A percentile compares a stretch with the other conserved stretches of the same genome.
Conservation (phyloP, 2,888 invertebrate species). For the Drosophila stalkeri region DNA sequence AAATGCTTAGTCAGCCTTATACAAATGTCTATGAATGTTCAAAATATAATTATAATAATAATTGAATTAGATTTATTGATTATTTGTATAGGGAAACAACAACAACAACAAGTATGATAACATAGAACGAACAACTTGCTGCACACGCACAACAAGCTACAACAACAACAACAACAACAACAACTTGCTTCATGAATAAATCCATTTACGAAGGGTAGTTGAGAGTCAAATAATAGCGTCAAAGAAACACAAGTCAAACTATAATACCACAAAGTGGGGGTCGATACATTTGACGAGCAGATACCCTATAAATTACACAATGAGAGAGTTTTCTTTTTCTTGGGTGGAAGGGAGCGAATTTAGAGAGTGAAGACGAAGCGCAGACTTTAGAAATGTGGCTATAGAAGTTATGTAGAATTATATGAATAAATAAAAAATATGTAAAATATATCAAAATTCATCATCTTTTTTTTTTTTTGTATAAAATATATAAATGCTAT, state of each 20-base stretch:
- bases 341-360: too few relatives aligned
- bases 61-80: constrained; percentile 82
- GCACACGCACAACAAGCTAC: constrained; percentile 47
- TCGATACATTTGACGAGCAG: not conserved
- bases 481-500: too few relatives aligned
- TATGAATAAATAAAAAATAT: too few relatives aligned
- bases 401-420: too few relatives aligned
- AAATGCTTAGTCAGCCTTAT: constrained; percentile 82
- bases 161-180: constrained; percentile 14
- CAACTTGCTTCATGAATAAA: constrained; percentile 54
- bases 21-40: constrained; percentile 81
- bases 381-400: too few relatives aligned
- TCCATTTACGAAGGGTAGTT: constrained; percentile 63
- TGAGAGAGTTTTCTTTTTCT: not conserved
- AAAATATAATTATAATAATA: constrained; percentile 82
- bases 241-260: constrained; percentile 50
- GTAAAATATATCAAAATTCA: too few relatives aligned
- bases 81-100: constrained; percentile 68
- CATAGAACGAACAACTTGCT: constrained; percentile 23
- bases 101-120: constrained; percentile 7
- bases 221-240: constrained; percentile 64
- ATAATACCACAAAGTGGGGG: not conserved
- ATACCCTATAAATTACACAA: constrained; percentile 26
- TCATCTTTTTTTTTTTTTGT: too few relatives aligned
- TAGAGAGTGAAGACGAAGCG: too few relatives aligned